Evolutionary conservation across 64 coral and sea anemone genomes (phyloP), one percentile per base, ranked within the genome.

Genomic region (Dendronephthya gigantea): DNA sequence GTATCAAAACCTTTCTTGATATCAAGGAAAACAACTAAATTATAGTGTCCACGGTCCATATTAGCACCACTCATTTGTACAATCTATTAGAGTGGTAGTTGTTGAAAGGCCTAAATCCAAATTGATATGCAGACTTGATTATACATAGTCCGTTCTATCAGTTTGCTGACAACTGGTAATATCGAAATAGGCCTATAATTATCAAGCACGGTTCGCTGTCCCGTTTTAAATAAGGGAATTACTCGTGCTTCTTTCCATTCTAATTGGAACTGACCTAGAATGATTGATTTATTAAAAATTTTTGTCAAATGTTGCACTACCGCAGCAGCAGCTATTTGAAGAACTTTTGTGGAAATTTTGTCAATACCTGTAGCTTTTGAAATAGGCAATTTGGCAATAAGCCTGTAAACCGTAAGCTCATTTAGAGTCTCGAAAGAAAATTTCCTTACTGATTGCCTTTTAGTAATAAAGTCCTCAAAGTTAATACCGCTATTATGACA

Each of bases 1-100:
- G 66, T 70, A 31, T 70, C 66, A 31, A 70, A 70, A 6, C 6
- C 66, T 31, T 70, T 70, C 25, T 70, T 70, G 9, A 70, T 9
- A 70, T 70, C 66, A 25, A 70, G 29, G 66, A 70, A 70, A 70
- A n/a, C n/a, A n/a, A n/a, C n/a, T n/a, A n/a, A n/a, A n/a, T n/a
- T n/a, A n/a, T n/a, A n/a, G n/a, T n/a, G 25, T n/a, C 29, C 29
- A 7, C 66, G 17, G 66, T 70, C 66, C 66, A 70, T 70, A n/a
- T 8, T 70, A 31, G 29, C 29, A 70, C 29, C 66, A 70, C 25
- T 70, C 66, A 70, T 70, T 70, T 70, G 66, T 70, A 31, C 66
- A 70, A n/a, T 70, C 66, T n/a, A 70, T 6, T n/a, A 70, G 29
- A 9, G 66, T 31, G 9, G 66, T 70, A 25, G 66, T 31, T 25